Percentiles rank a stretch among this genome's conserved stretches.
phyloP scores from a whole-genome alignment of 2,113 vertebrate species.

The Scomber colias region DNA sequence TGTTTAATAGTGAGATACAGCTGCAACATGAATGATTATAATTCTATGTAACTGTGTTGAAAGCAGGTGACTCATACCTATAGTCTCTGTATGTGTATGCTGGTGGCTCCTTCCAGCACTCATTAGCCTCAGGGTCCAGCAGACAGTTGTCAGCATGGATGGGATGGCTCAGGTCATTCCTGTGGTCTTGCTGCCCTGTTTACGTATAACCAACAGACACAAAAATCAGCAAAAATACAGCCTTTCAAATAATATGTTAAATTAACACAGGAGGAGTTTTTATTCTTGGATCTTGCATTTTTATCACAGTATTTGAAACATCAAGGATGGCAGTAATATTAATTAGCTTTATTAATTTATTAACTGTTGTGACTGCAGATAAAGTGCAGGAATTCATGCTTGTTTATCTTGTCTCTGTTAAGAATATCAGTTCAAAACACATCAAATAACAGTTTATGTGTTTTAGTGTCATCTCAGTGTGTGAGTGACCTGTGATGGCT shows the following conservation, averaged over 20 bases:
- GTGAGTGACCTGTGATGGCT: conserved; percentile 88
- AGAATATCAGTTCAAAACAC: not conserved
- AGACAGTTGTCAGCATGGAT: conserved; percentile 99
- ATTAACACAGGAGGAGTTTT: not conserved
- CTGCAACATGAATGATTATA: not conserved
- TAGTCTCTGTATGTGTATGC: conserved; percentile 97
- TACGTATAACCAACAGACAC: not conserved
- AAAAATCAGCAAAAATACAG: not conserved
- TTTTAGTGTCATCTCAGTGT: not conserved
- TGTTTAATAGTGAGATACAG: not conserved
- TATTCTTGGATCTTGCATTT: not conserved
- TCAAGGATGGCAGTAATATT: not conserved
- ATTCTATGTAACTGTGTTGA: not conserved
- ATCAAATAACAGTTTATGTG: not conserved
- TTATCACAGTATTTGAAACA: not conserved
- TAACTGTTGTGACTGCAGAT: not conserved
- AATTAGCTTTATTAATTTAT: too few relatives aligned
- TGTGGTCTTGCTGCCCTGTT: conserved; percentile 94
- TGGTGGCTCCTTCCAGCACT: conserved; percentile 97
- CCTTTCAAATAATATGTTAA: not conserved
- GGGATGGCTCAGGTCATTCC: conserved; percentile 96
- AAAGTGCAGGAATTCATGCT: too few relatives aligned
- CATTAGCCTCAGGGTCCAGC: conserved; percentile 93
- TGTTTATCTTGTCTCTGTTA: too few relatives aligned
- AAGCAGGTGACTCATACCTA: conserved; percentile 79